Base-by-base conservation (phyloP, 1,140 invertebrate genomes). In the Pemphigus obesinymphae region DNA sequence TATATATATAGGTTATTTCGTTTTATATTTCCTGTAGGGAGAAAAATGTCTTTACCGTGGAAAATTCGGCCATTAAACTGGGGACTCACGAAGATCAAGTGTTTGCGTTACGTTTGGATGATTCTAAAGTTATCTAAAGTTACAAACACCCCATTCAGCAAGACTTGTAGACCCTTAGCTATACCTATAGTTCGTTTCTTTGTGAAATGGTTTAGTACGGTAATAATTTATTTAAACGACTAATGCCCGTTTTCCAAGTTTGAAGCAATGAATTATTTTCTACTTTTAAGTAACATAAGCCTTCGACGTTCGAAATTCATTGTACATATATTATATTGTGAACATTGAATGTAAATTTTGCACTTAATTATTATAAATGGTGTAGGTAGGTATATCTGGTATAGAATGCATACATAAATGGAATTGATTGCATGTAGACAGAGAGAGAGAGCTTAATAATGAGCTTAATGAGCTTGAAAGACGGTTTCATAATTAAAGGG, bases 261-360 rank as follows among this genome's bases (percentile, higher is more conserved):
- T 73, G 50, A 50, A 26, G 43, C 70, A 50, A 73, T 73, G 70
- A 73, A 73, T 73, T 73, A 73, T 73, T 73, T 73, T 73, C 50
- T 50, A 50, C 43, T 73, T 73, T 73, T 73, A 73, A 73, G 70
- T 73, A 73, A 73, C 70, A 20, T 73, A 50, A 72, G 13, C 68
- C 15, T 29, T 40, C 7, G 40, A 34, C 70, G 70, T 43, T 50
- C 43, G 26, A 50, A 50, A 48, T 50, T 50, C 70, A 31, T 50
- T n/a, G n/a, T n/a, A n/a, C n/a, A n/a, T n/a, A n/a, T n/a, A n/a
- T n/a, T 73, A 73, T n/a, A 73, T 31, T 20, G 45, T 73, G 31
- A 73, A 73, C 26, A 31, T 73, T 50, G 26, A 31, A 50, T 50
- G 26, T 34, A 73, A 17, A 31, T 50, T 73, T 17, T 50, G 45